Evolutionary conservation across 2,888 invertebrate species (phyloP).

Genomic region (Microctonus brassicae): DNA sequence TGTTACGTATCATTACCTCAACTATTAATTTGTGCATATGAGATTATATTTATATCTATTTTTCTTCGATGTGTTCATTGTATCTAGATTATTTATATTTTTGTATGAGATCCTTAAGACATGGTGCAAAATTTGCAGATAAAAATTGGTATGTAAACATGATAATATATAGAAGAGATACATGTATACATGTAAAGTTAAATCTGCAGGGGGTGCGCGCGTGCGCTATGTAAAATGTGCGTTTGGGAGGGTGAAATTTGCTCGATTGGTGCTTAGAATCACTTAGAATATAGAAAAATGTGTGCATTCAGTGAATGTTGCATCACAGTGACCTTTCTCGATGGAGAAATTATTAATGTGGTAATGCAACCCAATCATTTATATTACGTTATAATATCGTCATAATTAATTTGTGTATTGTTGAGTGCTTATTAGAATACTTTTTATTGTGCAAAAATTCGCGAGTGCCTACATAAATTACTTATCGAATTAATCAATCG

Average conservation of each 20-base stretch:
- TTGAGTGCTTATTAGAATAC: not conserved
- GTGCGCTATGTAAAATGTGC: constrained; percentile 16
- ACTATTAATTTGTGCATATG: too few relatives aligned
- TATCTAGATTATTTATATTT: too few relatives aligned
- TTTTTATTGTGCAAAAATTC: not conserved
- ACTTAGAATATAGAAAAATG: constrained; percentile 13
- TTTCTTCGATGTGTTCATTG: too few relatives aligned
- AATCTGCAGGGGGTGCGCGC: not conserved
- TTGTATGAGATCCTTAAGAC: too few relatives aligned
- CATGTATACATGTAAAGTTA: too few relatives aligned
- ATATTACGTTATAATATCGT: not conserved
- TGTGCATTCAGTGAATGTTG: not conserved
- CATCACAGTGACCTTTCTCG: not conserved
- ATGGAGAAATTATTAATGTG: not conserved
- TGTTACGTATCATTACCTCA: too few relatives aligned
- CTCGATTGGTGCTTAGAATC: constrained; percentile 2
- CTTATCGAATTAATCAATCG: not conserved
- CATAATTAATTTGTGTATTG: not conserved
- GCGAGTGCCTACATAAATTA: too few relatives aligned
- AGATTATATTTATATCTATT: too few relatives aligned
- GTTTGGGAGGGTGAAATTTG: constrained; percentile 14
- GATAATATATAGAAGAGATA: not conserved
- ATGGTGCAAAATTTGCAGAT: too few relatives aligned
- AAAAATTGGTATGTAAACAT: too few relatives aligned
- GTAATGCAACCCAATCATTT: not conserved